Evolutionary conservation across 2,113 vertebrate species (phyloP), one percentile per base, ranked within the genome.

Genomic region (Coreoperca whiteheadi): DNA sequence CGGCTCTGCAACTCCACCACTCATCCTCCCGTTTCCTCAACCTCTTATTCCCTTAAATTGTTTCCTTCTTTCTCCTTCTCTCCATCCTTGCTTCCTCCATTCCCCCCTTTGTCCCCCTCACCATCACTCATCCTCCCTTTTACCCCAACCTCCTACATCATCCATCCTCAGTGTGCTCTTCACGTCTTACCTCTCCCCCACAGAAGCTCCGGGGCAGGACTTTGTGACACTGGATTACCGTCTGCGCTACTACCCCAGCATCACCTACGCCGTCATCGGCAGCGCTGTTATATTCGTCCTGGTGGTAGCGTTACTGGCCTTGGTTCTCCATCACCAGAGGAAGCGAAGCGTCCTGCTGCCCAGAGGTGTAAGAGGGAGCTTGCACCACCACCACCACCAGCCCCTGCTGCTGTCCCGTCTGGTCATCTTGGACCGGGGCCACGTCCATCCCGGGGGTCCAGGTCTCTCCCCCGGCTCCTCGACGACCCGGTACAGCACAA

Each of bases 211-310:
- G 0, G 96, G 96, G 28, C 97, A 99, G 81, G 96, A 97, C 87
- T 97, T 97, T 1, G 97, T 98, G 88, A 98, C 97, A 0, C 95
- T 98, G 0, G 98, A 99, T 88, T 97, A 97, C 50, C 97, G 97
- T 69, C 95, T 99, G 6, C 96, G 97, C 1, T 98, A 98, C 92
- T 99, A 99, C 84, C 98, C 98, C 20, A 99, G 97, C 54, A 97
- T 99, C 79, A 99, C 97, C 8, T 99, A 99, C 0, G 97, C 97
- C 1, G 97, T 99, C 91, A 97, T 99, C 0, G 98, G 98, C 80
- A 99, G 98, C 79, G 98, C 97, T 0, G 95, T 99, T 86, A 97
- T 99, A 91, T 99, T 99, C 0, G 97, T 99, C 1, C 94, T 99
- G 28, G 97, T 99, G 88, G 97, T 99, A 89, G 98, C 97, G 0